Evolutionary conservation across 2,888 invertebrate genomes (phyloP), one percentile per base, ranked within the genome.

Genomic region (Epirrhoe tristata): DNA sequence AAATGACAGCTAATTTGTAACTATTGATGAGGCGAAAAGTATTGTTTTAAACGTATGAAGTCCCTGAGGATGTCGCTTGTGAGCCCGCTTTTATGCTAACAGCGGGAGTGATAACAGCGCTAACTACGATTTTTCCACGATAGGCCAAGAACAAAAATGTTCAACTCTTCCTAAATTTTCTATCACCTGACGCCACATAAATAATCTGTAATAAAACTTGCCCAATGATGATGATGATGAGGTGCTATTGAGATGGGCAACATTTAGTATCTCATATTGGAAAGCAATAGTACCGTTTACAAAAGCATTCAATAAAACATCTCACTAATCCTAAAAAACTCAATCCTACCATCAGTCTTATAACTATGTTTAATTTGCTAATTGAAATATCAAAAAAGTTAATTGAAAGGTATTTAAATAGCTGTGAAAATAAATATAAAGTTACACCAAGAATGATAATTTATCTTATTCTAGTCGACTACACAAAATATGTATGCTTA

Each of bases 311-410:
- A 70, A 78, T 74, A 84, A 79, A 70, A 74, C 76, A 75, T 69
- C 58, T 70, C 70, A 72, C 74, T 70, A 77, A 71, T 67, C 63
- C 80, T 81, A 80, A 76, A 59, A 71, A 88, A 88, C 81, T 76
- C 83, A 90, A 88, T 81, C 81, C 80, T 88, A 86, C 75, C 74
- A 86, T 91, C 92, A 92, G 91, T 93, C 92, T 93, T 92, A 92
- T 91, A 87, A 83, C 90, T 91, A 91, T 87, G 78, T 82, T 83
- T 81, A 85, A 85, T 82, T 76, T 77, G 78, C 74, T 63, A 78
- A 76, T 81, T 78, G 60, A 77, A 72, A 76, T 74, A 69, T 69
- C 63, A 69, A 70, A 71, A 71, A 75, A 80, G 79, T 72, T 76
- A 54, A 66, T 62, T 55, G 51, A 74, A 76, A 77, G 76, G 53